Evolutionary conservation across 2,113 vertebrate genomes (phyloP).

Genomic region (Stictonetta naevosa): DNA sequence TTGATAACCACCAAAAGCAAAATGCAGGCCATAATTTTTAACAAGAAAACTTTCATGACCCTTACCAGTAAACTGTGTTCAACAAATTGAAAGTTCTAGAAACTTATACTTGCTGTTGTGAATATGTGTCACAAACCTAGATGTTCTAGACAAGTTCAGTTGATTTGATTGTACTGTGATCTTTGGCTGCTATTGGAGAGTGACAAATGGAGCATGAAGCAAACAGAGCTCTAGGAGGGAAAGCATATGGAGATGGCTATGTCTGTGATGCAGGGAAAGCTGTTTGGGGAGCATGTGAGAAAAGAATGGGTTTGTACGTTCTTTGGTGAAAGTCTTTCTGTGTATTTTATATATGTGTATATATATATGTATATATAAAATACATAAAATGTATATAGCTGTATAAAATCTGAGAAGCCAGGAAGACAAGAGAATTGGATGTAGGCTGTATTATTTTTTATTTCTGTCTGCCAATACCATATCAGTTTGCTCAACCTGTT

Average conservation of each 20-base stretch:
- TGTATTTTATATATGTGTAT: not conserved
- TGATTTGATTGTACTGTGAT: not conserved
- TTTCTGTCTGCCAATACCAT: not conserved
- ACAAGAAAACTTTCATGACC: not conserved
- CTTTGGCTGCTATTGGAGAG: not conserved
- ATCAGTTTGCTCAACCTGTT: not conserved
- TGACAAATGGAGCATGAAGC: not conserved
- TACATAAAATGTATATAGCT: not conserved
- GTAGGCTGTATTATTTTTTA: not conserved
- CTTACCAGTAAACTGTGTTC: not conserved
- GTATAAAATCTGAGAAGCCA: not conserved
- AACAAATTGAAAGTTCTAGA: not conserved
- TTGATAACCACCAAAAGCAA: not conserved
- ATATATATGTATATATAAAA: not conserved
- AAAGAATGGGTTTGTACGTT: not conserved
- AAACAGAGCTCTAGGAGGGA: not conserved
- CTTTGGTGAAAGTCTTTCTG: not conserved
- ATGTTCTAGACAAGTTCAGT: not conserved
- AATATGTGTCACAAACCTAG: not conserved
- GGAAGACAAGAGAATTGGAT: not conserved
- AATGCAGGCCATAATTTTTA: not conserved
- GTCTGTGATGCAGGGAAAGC: not conserved
- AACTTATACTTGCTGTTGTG: not conserved
- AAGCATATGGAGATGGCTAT: not conserved
- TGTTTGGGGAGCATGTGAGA: not conserved